Evolutionary conservation across 2,797 vertebrate genomes (phyloP).

Genomic region (Diceros bicornis): DNA sequence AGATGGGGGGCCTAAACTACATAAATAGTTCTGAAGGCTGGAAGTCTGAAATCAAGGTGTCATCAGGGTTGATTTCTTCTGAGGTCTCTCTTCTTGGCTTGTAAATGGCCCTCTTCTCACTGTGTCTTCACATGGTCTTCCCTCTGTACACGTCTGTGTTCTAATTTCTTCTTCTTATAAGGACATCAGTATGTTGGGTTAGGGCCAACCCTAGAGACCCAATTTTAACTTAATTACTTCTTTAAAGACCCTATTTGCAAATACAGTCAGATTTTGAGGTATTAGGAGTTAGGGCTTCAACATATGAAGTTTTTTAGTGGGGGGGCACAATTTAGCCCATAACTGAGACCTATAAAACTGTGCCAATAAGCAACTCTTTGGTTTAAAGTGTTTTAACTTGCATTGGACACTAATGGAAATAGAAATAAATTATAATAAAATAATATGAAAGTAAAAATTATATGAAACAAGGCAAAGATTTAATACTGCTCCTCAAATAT

Average conservation of each 20-base stretch:
- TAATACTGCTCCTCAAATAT: neutral
- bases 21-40: constrained; percentile 1
- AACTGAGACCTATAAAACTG: neutral
- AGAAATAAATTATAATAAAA: constrained; percentile 33
- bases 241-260: neutral
- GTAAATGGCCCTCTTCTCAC: neutral
- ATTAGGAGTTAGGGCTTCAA: neutral
- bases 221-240: neutral
- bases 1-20: neutral
- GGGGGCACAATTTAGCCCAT: neutral
- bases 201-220: neutral
- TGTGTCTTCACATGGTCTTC: neutral
- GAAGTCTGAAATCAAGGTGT: neutral
- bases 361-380: neutral
- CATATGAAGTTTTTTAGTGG: neutral
- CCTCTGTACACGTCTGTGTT: neutral
- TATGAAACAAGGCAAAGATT: constrained; percentile 27
- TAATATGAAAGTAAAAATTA: constrained; percentile 38
- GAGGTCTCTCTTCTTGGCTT: neutral
- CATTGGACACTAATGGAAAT: constrained; percentile 34
- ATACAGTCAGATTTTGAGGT: neutral
- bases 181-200: neutral
- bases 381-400: constrained; percentile 35
- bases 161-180: constrained; percentile 6
- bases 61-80: neutral